phyloP scores from a whole-genome alignment of 2,888 invertebrate genomes.

The Strigamia maritima region DNA sequence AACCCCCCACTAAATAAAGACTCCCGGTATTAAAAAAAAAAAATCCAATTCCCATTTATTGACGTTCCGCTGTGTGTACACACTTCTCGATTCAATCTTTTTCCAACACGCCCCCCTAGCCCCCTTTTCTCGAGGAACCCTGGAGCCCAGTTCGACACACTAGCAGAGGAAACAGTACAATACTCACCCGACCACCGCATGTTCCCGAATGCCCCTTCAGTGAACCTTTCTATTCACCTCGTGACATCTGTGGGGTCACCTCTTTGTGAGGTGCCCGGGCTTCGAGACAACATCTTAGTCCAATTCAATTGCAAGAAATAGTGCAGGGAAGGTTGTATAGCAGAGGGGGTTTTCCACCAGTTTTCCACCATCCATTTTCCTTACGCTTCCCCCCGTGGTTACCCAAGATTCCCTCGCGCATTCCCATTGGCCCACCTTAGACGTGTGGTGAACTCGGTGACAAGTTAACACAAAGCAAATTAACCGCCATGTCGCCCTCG shows the following conservation, averaged over 20 bases:
- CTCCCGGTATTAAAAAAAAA: neutral
- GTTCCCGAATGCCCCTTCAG: neutral
- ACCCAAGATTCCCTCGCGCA: conserved; percentile 2
- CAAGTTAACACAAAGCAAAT: conserved; percentile 34
- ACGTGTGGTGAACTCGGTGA: conserved; percentile 22
- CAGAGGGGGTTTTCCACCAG: neutral
- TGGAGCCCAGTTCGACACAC: neutral
- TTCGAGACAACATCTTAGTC: conserved; percentile 25
- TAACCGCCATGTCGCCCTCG: conserved; percentile 31
- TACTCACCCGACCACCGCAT: conserved; percentile 2
- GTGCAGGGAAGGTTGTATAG: neutral
- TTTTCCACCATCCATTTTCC: neutral
- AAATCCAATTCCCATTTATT: conserved; percentile 31
- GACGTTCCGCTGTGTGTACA: conserved; percentile 2
- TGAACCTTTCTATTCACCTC: conserved; percentile 5
- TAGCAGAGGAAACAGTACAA: conserved; percentile 12
- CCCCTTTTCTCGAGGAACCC: neutral
- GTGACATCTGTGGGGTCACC: conserved; percentile 8
- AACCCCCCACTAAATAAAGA: conserved; percentile 21
- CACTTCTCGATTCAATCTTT: neutral
- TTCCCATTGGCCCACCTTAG: conserved; percentile 12
- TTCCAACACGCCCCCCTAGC: neutral
- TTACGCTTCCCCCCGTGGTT: conserved; percentile 4
- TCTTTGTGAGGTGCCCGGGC: conserved; percentile 7
- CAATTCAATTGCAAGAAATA: neutral